Evolutionary conservation across 2,888 invertebrate species (phyloP), one percentile per base, ranked within the genome.

Genomic region (Temnothorax ravouxi): DNA sequence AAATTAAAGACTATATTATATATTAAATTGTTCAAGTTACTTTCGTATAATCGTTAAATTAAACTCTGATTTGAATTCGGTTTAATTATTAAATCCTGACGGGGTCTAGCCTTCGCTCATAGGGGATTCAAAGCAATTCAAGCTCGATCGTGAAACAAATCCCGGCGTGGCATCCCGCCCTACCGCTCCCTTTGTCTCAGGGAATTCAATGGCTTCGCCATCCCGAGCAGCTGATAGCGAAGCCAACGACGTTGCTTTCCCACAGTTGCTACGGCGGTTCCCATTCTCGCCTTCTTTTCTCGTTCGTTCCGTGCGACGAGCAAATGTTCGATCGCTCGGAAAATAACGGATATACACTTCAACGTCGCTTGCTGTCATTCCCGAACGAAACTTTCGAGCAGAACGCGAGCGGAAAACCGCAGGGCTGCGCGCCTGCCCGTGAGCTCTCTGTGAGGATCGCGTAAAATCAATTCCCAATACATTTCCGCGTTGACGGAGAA

Each of bases 321-420:
- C 88, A 89, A 89, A 87, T 87, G 89, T 89, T 87, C 89, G 89
- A 89, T 89, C 89, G 83, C 18, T 84, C 62, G 89, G 89, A 89
- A 89, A 89, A 88, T 88, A 86, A 89, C 75, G 83, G 87, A 75
- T 74, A 69, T 69, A 66, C 59, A 71, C 71, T 47, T 76, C 34
- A 81, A 64, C 56, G 59, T 79, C 38, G 71, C 44, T 47, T 15
- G 21, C 44, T 21, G 44, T 79, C 52, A 25, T 59, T 71, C n/a
- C 34, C 59, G 44, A 79, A 54, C 21, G 56, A 44, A 44, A 69
- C 15, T 38, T 67, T 41, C 56, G 21, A 21, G 56, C 29, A 21
- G 56, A 59, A 71, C 71, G 79, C 56, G 34, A 47, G 50, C 29
- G 69, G 56, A 59, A 62, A 87, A 89, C 87, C 88, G 83, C 89